Conservation (phyloP, 2,888 invertebrate genomes). For the Heteromurus nitidus region DNA sequence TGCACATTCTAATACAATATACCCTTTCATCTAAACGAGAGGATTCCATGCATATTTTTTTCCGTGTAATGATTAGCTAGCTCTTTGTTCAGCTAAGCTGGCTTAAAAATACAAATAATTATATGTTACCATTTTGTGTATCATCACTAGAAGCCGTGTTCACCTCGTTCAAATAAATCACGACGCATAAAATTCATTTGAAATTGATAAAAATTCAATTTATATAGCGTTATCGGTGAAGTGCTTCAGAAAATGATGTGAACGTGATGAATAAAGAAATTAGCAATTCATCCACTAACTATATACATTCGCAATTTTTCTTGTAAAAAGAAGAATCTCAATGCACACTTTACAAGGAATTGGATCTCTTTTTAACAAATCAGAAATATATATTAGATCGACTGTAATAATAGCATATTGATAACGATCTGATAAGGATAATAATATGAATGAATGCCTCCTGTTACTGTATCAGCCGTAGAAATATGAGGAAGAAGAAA, state of each 20-base stretch:
- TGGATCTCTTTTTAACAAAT: too few species aligned
- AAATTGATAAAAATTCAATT: background rate
- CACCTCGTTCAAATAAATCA: background rate
- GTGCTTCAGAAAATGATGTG: background rate
- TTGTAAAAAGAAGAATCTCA: background rate
- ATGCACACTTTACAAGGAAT: slow-evolving; percentile 1
- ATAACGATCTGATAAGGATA: slow-evolving; percentile 18
- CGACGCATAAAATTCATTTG: background rate
- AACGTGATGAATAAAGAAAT: slow-evolving; percentile 21
- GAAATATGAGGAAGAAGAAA: background rate
- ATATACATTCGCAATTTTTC: slow-evolving; percentile 13
- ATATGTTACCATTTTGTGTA: slow-evolving; percentile 13
- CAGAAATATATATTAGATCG: background rate
- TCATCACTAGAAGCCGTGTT: slow-evolving; percentile 11
- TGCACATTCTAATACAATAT: background rate
- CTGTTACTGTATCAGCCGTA: background rate
- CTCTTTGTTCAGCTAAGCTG: slow-evolving; percentile 9
- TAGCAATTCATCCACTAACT: background rate
- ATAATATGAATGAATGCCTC: background rate
- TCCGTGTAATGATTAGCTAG: background rate
- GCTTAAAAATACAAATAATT: slow-evolving; percentile 28
- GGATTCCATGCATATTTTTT: too few species aligned
- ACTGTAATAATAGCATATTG: slow-evolving; percentile 1
- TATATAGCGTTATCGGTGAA: background rate
- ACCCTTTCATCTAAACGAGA: background rate